A percentile compares a stretch with the other conserved stretches of the same genome.
Evolutionary conservation across 2,888 invertebrate species (phyloP).

Genomic region (Sarcophaga variegata): DNA sequence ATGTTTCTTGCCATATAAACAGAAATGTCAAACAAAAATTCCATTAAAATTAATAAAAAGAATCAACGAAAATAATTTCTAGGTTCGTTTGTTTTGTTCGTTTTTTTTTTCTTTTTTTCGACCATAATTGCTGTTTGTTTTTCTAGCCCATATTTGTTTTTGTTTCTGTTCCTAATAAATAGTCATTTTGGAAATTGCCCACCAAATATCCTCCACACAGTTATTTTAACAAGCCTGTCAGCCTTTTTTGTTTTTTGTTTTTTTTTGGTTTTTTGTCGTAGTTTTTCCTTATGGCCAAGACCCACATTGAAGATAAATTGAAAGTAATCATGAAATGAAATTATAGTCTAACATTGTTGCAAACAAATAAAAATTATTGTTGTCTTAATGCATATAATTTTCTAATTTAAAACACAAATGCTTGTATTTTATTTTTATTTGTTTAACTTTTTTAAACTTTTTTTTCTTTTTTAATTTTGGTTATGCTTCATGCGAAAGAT

Average conservation of each 20-base stretch:
- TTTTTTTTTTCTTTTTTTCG: too few relatives aligned
- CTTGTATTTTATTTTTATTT: too few relatives aligned
- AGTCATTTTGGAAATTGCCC: neutral
- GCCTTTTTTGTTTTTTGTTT: neutral
- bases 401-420: too few relatives aligned
- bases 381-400: neutral
- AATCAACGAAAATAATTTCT: slow-evolving; percentile 24
- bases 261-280: neutral
- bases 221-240: too few relatives aligned
- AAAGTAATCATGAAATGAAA: slow-evolving; percentile 60
- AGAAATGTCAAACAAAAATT: neutral
- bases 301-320: slow-evolving; percentile 58
- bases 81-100: neutral
- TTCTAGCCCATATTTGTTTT: too few relatives aligned
- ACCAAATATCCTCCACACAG: too few relatives aligned
- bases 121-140: too few relatives aligned
- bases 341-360: slow-evolving; percentile 58
- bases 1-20: neutral
- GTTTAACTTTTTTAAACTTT: too few relatives aligned
- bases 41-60: slow-evolving; percentile 18
- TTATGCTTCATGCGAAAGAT: too few relatives aligned
- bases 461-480: too few relatives aligned
- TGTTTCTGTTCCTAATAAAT: neutral
- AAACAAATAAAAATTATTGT: slow-evolving; percentile 28
- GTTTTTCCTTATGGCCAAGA: neutral